Evolutionary conservation across 2,888 invertebrate genomes (phyloP).

Genomic region (Acanthoscelides obtectus): DNA sequence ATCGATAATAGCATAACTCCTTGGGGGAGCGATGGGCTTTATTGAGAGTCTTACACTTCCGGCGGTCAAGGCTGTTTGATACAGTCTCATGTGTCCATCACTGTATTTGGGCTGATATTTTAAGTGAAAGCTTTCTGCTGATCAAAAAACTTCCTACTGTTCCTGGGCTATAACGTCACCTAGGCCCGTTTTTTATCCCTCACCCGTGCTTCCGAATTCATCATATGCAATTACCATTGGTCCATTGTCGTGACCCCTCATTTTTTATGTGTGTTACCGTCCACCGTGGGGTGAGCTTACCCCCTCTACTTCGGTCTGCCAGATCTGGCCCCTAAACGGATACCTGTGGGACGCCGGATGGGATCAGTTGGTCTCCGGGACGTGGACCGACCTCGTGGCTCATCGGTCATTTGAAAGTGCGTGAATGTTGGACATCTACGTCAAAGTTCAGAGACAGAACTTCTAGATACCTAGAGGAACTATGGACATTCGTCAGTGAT

Average conservation of each 20-base stretch:
- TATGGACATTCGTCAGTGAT: not conserved
- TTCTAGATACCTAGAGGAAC: no score
- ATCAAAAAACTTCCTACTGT: not conserved
- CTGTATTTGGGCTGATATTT: not conserved
- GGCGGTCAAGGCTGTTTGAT: no score
- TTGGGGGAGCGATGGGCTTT: no score
- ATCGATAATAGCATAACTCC: no score
- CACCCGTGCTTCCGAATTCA: conserved; percentile 16
- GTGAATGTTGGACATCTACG: no score
- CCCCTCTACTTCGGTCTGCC: conserved; percentile 16
- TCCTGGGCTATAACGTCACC: not conserved
- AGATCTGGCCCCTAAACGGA: conserved; percentile 12
- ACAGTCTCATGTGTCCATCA: no score
- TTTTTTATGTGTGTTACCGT: conserved; percentile 8
- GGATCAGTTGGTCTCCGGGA: conserved; percentile 3
- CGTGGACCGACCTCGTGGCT: not conserved
- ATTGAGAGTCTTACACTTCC: no score
- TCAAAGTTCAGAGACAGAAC: no score
- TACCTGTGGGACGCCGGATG: conserved; percentile 3
- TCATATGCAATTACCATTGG: conserved; percentile 36
- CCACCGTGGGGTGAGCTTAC: conserved; percentile 19
- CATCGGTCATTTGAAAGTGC: no score
- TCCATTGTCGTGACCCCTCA: conserved; percentile 19
- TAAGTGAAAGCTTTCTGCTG: not conserved
- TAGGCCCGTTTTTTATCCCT: conserved; percentile 16